phyloP scores from a whole-genome alignment of 2,113 vertebrate species.

The Ardeotis arabs region DNA sequence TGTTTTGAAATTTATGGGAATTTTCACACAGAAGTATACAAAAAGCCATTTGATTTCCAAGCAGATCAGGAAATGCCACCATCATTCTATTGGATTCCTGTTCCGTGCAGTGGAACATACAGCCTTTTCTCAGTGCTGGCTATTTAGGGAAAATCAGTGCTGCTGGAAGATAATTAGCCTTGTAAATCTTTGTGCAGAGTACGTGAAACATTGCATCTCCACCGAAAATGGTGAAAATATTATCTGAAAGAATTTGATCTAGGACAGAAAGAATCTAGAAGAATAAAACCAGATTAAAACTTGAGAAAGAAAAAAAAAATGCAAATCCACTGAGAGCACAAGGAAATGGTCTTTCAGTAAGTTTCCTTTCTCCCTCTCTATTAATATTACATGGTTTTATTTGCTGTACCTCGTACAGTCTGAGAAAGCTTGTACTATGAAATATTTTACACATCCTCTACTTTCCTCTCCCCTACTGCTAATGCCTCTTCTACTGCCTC shows the following conservation, averaged over 20 bases:
- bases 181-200: background rate
- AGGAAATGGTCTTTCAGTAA: background rate
- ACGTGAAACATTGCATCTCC: background rate
- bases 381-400: slow-evolving; percentile 28
- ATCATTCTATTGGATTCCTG: rapidly evolving
- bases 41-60: background rate
- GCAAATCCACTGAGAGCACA: background rate
- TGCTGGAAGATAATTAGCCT: background rate
- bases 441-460: slow-evolving; percentile 26
- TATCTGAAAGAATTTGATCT: background rate
- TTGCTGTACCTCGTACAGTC: background rate
- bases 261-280: background rate
- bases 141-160: background rate
- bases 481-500: background rate
- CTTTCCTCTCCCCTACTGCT: background rate
- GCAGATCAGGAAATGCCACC: background rate
- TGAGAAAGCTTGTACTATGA: background rate
- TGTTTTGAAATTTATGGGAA: background rate
- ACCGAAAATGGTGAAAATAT: background rate
- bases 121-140: background rate
- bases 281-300: background rate
- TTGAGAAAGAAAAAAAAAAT: background rate
- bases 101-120: background rate
- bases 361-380: background rate
- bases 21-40: background rate